Conservation (phyloP, 2,797 vertebrate genomes). For the Poeciliopsis presidionis region DNA sequence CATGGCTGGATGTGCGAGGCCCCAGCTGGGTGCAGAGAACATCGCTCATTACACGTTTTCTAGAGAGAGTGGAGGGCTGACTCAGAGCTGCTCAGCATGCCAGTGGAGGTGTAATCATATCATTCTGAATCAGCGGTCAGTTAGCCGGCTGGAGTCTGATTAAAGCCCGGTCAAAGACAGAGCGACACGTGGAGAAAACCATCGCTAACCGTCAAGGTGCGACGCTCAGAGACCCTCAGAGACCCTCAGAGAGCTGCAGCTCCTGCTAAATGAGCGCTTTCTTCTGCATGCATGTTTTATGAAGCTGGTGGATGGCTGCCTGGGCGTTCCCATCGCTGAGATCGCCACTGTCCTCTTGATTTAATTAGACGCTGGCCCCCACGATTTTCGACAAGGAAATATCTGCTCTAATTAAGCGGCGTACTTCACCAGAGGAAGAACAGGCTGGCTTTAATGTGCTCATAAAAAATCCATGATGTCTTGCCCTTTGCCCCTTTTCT, state of each 20-base stretch:
- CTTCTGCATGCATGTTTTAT: conserved; percentile 78
- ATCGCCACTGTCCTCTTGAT: conserved; percentile 75
- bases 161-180: conserved; percentile 74
- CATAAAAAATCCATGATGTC: conserved; percentile 73
- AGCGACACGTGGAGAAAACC: conserved; percentile 77
- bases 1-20: conserved; percentile 79
- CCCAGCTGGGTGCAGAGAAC: conserved; percentile 83
- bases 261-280: conserved; percentile 65
- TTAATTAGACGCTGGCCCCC: conserved; percentile 76
- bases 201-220: conserved; percentile 70
- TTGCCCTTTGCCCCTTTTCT: conserved; percentile 64
- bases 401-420: conserved; percentile 78
- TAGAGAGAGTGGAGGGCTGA: conserved; percentile 58
- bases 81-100: conserved; percentile 74
- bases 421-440: conserved; percentile 68
- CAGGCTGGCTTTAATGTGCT: conserved; percentile 73
- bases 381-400: conserved; percentile 76
- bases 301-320: conserved; percentile 75
- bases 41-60: conserved; percentile 84
- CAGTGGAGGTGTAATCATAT: conserved; percentile 83
- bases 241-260: conserved; percentile 33
- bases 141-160: conserved; percentile 75
- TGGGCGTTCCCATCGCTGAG: conserved; percentile 73
- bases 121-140: conserved; percentile 83
- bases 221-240: conserved; percentile 35